A percentile compares a stretch with the other conserved stretches of the same genome.
Conservation (phyloP, 2,888 invertebrate genomes). For the Arge pagana region DNA sequence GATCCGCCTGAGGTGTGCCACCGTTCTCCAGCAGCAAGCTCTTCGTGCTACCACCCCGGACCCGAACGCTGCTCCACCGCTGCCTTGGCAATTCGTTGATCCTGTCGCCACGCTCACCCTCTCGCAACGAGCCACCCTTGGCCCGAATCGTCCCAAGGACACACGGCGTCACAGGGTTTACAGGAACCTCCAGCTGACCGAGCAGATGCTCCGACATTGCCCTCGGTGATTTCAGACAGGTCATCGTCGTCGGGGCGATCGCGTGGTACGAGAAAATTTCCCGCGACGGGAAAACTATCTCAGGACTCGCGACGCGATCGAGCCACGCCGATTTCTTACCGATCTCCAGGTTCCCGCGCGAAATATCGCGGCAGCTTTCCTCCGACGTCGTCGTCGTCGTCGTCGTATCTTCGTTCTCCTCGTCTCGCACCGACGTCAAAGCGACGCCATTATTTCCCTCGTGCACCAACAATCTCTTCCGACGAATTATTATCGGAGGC, state of each 20-base stretch:
- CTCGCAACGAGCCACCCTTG: constrained; percentile 43
- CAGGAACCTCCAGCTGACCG: constrained; percentile 46
- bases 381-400: constrained; percentile 12
- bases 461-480: constrained; percentile 45
- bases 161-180: constrained; percentile 35
- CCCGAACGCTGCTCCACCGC: constrained; percentile 54
- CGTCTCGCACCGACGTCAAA: background rate
- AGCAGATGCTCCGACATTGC: constrained; percentile 55
- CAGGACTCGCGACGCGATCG: constrained; percentile 29
- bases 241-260: constrained; percentile 50
- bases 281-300: constrained; percentile 36
- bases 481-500: constrained; percentile 51
- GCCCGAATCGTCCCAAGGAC: constrained; percentile 40
- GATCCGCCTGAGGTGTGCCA: constrained; percentile 44
- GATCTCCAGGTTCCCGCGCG: constrained; percentile 18
- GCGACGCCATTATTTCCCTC: constrained; percentile 17
- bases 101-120: constrained; percentile 46
- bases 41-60: constrained; percentile 54
- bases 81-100: constrained; percentile 44
- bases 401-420: constrained; percentile 9
- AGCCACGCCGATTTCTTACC: constrained; percentile 9
- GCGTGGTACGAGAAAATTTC: constrained; percentile 48
- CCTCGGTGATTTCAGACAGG: constrained; percentile 54
- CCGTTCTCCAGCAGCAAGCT: constrained; percentile 54
- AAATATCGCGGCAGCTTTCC: constrained; percentile 6